These are phyloP conservation scores for Orthosia incerta DNA, from an alignment of 2,888 invertebrate genomes.

Conservation along the genomic window DNA sequence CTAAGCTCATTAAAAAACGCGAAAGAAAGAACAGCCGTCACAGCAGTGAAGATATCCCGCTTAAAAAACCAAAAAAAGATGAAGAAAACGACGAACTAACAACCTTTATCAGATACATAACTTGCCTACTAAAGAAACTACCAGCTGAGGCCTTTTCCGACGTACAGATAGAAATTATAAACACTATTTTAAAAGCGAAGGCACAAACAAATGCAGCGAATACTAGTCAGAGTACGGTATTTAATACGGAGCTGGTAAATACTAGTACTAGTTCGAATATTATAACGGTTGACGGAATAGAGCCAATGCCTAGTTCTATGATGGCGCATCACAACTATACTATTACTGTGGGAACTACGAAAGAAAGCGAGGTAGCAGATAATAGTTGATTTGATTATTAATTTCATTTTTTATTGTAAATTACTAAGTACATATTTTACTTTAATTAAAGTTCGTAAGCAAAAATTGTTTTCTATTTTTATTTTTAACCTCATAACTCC, in stretches of 20 bases:
- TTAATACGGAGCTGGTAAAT: slow-evolving; percentile 21
- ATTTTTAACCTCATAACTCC: too few relatives aligned
- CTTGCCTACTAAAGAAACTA: slow-evolving; percentile 75
- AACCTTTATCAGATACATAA: slow-evolving; percentile 76
- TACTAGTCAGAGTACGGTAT: slow-evolving; percentile 33
- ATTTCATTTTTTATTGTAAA: too few relatives aligned
- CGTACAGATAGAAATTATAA: slow-evolving; percentile 80
- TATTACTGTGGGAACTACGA: slow-evolving; percentile 25
- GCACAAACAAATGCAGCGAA: slow-evolving; percentile 15
- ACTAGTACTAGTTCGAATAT: slow-evolving; percentile 24
- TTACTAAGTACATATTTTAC: slow-evolving; percentile 7
- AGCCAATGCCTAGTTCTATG: background rate
- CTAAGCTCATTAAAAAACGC: slow-evolving; percentile 21
- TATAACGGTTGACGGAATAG: slow-evolving; percentile 42
- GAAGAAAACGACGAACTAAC: slow-evolving; percentile 71
- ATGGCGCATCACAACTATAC: slow-evolving; percentile 47
- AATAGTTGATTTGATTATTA: background rate
- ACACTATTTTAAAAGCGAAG: slow-evolving; percentile 77
- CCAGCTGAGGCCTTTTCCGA: slow-evolving; percentile 71
- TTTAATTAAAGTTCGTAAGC: slow-evolving; percentile 11
- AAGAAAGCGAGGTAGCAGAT: background rate
- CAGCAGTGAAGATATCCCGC: slow-evolving; percentile 8
- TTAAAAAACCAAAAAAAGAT: slow-evolving; percentile 25
- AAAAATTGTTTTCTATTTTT: too few relatives aligned
- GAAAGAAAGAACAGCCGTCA: background rate